phyloP scores from a whole-genome alignment of 2,113 vertebrate species.

The Aphyosemion australe region DNA sequence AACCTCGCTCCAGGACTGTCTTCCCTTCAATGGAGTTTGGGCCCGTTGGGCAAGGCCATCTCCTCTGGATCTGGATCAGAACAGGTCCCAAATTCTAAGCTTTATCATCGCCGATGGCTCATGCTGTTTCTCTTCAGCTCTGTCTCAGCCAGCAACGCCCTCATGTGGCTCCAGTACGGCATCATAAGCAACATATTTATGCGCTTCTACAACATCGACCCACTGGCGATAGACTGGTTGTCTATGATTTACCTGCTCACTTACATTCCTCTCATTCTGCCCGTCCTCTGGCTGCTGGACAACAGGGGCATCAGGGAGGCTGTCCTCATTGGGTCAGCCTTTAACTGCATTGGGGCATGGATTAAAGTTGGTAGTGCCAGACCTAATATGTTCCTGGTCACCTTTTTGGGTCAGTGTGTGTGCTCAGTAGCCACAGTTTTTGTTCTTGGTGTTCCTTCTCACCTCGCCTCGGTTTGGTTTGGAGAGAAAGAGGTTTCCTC shows the following conservation, averaged over 20 bases:
- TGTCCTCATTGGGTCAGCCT: constrained; percentile 80
- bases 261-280: constrained; percentile 87
- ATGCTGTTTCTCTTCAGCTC: constrained; percentile 86
- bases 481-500: constrained; percentile 85
- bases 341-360: constrained; percentile 90
- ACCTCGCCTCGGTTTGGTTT: constrained; percentile 88
- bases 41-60: constrained; percentile 35
- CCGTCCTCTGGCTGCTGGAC: constrained; percentile 81
- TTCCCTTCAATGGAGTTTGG: constrained; percentile 46
- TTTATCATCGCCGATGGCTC: constrained; percentile 84
- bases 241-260: constrained; percentile 87
- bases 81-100: constrained; percentile 33
- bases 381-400: constrained; percentile 81
- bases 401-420: constrained; percentile 84
- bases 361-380: constrained; percentile 85
- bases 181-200: constrained; percentile 86
- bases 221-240: constrained; percentile 88
- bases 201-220: constrained; percentile 81
- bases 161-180: constrained; percentile 91
- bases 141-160: constrained; percentile 88
- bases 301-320: constrained; percentile 84
- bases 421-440: constrained; percentile 86
- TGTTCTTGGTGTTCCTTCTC: constrained; percentile 87
- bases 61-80: constrained; percentile 20
- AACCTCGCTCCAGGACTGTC: constrained; percentile 18